phyloP scores from a whole-genome alignment of 2,113 vertebrate genomes.

The Bothrops jararaca region DNA sequence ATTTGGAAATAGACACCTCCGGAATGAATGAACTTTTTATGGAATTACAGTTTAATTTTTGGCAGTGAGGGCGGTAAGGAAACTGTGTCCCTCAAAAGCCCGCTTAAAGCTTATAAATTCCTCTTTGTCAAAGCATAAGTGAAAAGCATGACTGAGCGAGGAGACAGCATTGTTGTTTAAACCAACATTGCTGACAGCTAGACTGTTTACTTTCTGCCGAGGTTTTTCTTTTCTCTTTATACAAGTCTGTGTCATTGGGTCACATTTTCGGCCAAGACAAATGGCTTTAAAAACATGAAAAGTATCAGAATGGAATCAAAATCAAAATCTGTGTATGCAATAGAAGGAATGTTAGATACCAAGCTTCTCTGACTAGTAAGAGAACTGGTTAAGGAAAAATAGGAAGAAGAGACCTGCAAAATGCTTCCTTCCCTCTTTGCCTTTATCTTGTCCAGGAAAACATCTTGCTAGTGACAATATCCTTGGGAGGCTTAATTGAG shows the following conservation, averaged over 20 bases:
- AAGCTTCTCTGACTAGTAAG: not conserved
- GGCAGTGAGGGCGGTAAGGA: not conserved
- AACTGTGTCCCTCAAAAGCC: not conserved
- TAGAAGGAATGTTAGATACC: not conserved
- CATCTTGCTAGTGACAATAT: conserved; percentile 20
- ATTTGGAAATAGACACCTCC: not conserved
- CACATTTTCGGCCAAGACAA: conserved; percentile 22
- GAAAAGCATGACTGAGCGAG: not conserved
- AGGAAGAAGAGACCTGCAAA: not conserved
- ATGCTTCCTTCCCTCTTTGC: not conserved
- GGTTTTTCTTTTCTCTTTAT: conserved; percentile 14
- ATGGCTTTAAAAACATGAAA: not conserved
- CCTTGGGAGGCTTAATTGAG: conserved; percentile 13
- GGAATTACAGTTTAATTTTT: not conserved
- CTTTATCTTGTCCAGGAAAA: not conserved
- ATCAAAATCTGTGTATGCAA: conserved; percentile 2
- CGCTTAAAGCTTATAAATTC: not conserved
- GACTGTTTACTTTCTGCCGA: conserved; percentile 17
- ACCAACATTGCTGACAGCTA: not conserved
- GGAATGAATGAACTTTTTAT: not conserved
- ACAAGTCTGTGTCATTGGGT: not conserved
- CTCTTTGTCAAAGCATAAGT: conserved; percentile 14
- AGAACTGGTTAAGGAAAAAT: not conserved
- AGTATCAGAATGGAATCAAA: not conserved
- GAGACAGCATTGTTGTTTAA: conserved; percentile 27